phyloP scores from a whole-genome alignment of 2,113 vertebrate species.

The Sturnira hondurensis region DNA sequence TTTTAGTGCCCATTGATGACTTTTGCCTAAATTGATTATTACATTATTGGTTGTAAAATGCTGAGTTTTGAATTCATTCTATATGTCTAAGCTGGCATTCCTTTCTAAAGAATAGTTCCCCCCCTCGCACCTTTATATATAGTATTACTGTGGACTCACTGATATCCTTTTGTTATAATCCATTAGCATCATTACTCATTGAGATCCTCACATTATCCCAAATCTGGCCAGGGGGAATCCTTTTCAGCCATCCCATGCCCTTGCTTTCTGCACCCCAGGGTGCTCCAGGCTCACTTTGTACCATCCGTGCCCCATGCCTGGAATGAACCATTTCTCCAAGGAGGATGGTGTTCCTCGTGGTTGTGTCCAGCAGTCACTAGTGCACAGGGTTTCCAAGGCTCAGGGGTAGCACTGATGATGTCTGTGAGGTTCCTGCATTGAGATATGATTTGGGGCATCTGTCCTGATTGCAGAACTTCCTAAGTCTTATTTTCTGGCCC shows the following conservation, averaged over 20 bases:
- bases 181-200: not conserved
- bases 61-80: not conserved
- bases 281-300: not conserved
- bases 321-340: not conserved
- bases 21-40: not conserved
- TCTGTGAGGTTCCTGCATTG: not conserved
- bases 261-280: not conserved
- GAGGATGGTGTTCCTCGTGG: not conserved
- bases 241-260: not conserved
- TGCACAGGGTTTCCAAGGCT: not conserved
- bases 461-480: not conserved
- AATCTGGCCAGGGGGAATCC: not conserved
- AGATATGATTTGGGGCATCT: not conserved
- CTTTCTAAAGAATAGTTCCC: not conserved
- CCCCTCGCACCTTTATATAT: not conserved
- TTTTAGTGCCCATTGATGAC: not conserved
- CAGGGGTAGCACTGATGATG: not conserved
- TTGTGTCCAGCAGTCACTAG: not conserved
- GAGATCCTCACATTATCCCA: not conserved
- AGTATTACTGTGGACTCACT: not conserved
- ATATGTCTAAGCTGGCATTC: not conserved
- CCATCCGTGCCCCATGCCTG: not conserved
- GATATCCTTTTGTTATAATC: not conserved
- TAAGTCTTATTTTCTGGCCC: slow-evolving; percentile 3
- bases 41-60: not conserved